These are phyloP conservation scores for Slavum lentiscoides DNA, from an alignment of 2,888 invertebrate genomes.

Conservation along the genomic window DNA sequence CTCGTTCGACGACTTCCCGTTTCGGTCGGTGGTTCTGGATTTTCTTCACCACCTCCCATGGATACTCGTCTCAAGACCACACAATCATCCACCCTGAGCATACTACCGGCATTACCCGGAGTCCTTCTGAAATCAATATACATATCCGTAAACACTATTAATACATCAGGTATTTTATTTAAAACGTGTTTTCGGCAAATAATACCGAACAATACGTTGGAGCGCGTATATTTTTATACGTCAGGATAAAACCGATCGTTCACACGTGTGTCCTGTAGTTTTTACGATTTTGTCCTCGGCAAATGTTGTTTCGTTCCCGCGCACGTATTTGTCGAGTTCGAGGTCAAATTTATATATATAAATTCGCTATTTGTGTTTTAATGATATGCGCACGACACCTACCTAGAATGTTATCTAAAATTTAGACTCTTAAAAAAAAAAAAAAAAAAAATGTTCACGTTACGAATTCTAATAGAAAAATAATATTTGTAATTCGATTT, in stretches of 20 bases:
- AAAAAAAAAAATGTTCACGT: too few species aligned
- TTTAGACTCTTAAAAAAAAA: too few species aligned
- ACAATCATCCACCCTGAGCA: constrained; percentile 47
- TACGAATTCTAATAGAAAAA: too few species aligned
- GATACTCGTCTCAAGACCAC: constrained; percentile 53
- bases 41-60: constrained; percentile 54
- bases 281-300: not conserved
- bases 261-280: too few species aligned
- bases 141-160: not conserved
- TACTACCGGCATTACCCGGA: constrained; percentile 42
- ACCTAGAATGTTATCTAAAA: too few species aligned
- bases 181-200: not conserved
- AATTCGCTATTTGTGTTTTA: not conserved
- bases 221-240: too few species aligned
- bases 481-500: too few species aligned
- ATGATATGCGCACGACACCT: not conserved
- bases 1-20: constrained; percentile 52
- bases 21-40: constrained; percentile 54
- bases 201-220: too few species aligned
- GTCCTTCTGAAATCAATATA: constrained; percentile 41
- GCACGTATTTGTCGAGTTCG: not conserved
- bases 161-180: not conserved
- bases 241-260: too few species aligned
- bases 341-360: not conserved
- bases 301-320: not conserved